These are phyloP conservation scores for Diarsia dahlii DNA, from an alignment of 2,888 invertebrate genomes.

Conservation along the genomic window DNA sequence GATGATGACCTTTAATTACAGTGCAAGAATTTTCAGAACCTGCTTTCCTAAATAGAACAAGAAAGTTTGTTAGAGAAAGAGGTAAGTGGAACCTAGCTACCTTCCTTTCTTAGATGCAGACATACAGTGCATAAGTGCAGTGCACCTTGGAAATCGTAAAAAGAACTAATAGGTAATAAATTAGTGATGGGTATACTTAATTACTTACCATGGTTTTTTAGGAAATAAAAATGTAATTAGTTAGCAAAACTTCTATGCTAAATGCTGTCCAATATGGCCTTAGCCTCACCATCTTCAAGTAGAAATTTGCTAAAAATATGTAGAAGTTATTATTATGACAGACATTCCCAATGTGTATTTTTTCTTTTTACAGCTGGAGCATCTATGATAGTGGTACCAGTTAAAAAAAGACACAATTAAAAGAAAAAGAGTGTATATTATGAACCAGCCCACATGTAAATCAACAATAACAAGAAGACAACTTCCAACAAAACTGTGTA, in stretches of 20 bases:
- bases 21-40: slow-evolving; percentile 64
- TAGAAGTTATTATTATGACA: not conserved
- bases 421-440: slow-evolving; percentile 54
- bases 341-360: slow-evolving; percentile 5
- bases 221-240: not conserved
- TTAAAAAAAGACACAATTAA: slow-evolving; percentile 66
- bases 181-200: not conserved
- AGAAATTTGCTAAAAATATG: not conserved
- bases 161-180: not conserved
- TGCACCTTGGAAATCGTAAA: not conserved
- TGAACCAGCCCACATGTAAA: slow-evolving; percentile 46
- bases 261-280: not conserved
- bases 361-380: slow-evolving; percentile 71
- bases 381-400: slow-evolving; percentile 77
- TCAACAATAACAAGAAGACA: slow-evolving; percentile 27
- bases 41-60: slow-evolving; percentile 58
- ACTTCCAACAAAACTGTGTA: slow-evolving; percentile 38
- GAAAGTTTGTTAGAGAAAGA: slow-evolving; percentile 42
- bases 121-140: not conserved
- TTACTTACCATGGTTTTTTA: not conserved
- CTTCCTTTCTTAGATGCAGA: not conserved
- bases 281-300: not conserved
- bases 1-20: slow-evolving; percentile 23
- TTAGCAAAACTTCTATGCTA: no score
- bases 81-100: not conserved